Conservation (phyloP, 2,113 vertebrate species). For the Pagrus major region DNA sequence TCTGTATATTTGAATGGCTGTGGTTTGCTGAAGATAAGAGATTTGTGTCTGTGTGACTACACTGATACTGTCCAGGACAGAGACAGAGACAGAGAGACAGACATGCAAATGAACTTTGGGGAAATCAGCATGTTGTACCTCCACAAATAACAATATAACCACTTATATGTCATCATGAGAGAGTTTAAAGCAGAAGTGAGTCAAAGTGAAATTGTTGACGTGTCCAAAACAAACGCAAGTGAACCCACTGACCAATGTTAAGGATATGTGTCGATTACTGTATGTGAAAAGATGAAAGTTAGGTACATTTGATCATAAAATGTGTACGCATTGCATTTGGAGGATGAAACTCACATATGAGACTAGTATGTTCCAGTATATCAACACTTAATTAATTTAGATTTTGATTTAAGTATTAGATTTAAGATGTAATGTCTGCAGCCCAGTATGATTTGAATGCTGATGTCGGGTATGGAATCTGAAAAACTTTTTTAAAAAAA, state of each 20-base stretch:
- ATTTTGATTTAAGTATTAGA: not conserved
- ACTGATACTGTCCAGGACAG: not conserved
- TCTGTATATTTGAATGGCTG: constrained; percentile 13
- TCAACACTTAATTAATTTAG: not conserved
- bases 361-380: not conserved
- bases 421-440: not conserved
- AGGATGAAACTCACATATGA: not conserved
- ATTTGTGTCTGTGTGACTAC: constrained; percentile 13
- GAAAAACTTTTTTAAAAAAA: not conserved
- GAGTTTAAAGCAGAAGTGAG: not conserved
- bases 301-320: not conserved
- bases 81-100: not conserved
- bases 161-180: not conserved
- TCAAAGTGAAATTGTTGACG: not conserved
- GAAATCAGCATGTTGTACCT: not conserved
- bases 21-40: constrained; percentile 24
- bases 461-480: not conserved
- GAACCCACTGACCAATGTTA: not conserved
- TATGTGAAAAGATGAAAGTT: not conserved
- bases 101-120: not conserved
- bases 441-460: not conserved
- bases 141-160: not conserved
- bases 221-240: not conserved
- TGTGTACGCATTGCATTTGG: not conserved
- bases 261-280: not conserved